Evolutionary conservation across 2,888 invertebrate genomes (phyloP), one percentile per base, ranked within the genome.

Genomic region (Polymixis lichenea): DNA sequence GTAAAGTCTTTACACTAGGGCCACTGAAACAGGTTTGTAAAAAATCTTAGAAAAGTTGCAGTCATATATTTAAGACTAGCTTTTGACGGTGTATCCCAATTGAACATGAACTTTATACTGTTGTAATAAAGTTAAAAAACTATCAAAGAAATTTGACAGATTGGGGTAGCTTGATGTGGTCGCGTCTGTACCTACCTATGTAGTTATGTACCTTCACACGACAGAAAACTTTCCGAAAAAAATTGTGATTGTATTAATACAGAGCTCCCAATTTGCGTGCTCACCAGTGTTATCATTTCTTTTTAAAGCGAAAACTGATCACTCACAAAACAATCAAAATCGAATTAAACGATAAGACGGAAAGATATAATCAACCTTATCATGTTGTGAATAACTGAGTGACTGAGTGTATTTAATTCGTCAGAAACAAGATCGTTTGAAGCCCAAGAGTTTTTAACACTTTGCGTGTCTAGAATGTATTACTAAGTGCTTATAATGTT

Each of bases 391-490:
- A 58, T 58, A 28, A 8, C 8, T 13, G 2, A 56, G 25, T 17
- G 15, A 60, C 28, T 32, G 28, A 43, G 38, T 56, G 28, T 55
- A 19, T 58, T 56, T 51, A 51, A 51, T 66, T 51, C 22, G 22
- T 9, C 22, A 51, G 17, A 64, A 79, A 75, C 62, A 19, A 51
- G 25, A 25, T 55, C 55, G 55, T 75, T 75, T 58, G 4, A 64
- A 67, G 61, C 9, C 11, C 43, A 58, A 66, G 28, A 43, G 32
- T 56, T 66, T 43, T 28, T 51, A 53, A 53, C 19, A 53, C 28
- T 15, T 82, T 58, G 83, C 77, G 68, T 79, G 83, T 38, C 7
- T 51, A 65, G 51, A 65, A 60, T 77, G 58, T 82, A 49, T 77
- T 60, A 65, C 68, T 11, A 28, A 55, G 75, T 66, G 61, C 66